Base-by-base conservation (phyloP, 1,140 invertebrate genomes). In the Calliphora vicina region DNA sequence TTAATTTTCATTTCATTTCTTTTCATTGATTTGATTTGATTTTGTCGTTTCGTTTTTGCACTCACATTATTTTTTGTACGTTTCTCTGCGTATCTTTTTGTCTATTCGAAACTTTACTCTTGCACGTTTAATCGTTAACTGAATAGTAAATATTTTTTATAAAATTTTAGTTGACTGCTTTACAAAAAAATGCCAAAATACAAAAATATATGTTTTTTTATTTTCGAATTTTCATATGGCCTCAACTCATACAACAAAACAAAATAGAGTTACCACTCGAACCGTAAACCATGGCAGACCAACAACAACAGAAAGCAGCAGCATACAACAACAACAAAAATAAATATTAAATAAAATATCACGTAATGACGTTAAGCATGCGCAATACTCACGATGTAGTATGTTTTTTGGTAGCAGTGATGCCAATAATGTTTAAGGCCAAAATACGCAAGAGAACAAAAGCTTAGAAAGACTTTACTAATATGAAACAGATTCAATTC, bases 291-390 rank as follows among this genome's bases (percentile, higher is more conserved):
- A 67, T 67, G 10, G 61, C 61, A 67, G n/a, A 67, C 61, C n/a
- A 78, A 17, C 45, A 81, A n/a, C 74, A 81, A 57, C 80, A 57
- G n/a, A n/a, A n/a, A n/a, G 12, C 17, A 81, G 5, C 26, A 50
- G 13, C 20, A n/a, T n/a, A n/a, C n/a, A 50, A 27, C 78, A 57
- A 80, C 45, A 81, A 67, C 23, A 57, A 80, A 25, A 35, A 29
- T 20, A 74, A 74, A 74, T 12, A 42, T 74, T 42, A 25, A 67
- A 35, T 35, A 10, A 78, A 81, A 29, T 61, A 81, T 81, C 80
- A 81, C 80, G 80, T 81, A 81, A 81, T 81, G 80, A 81, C 80
- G 45, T 81, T 81, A 43, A 57, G 80, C 80, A 81, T 81, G 80
- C 80, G 57, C 80, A 81, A 67, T 81, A 61, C 27, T n/a, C 25